Evolutionary conservation across 2,888 invertebrate genomes (phyloP).

Genomic region (Dorcus hopei): DNA sequence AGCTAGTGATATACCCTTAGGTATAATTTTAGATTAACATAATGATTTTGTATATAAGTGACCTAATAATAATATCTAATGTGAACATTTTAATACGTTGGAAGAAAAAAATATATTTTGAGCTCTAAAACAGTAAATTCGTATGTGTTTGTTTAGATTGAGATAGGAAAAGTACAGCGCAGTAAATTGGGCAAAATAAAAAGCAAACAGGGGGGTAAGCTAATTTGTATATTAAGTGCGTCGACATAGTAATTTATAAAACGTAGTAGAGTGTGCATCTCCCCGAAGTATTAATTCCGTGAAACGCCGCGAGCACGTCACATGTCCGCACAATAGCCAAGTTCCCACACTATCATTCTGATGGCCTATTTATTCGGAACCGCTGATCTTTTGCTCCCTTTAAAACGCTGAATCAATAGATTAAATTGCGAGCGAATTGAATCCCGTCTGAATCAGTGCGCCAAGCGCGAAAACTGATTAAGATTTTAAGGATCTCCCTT

Average conservation of each 20-base stretch:
- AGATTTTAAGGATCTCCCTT: slow-evolving; percentile 43
- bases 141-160: no score
- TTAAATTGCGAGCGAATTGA: slow-evolving; percentile 44
- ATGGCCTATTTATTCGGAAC: slow-evolving; percentile 46
- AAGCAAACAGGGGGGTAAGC: not conserved
- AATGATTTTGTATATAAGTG: no score
- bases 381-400: slow-evolving; percentile 48
- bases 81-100: no score
- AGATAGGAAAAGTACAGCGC: no score
- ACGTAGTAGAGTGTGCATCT: slow-evolving; percentile 8
- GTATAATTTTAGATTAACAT: no score
- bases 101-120: no score
- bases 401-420: slow-evolving; percentile 48
- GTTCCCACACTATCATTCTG: slow-evolving; percentile 48
- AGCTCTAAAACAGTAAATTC: no score
- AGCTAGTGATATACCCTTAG: no score
- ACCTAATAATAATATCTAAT: no score
- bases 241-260: slow-evolving; percentile 30
- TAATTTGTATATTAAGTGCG: slow-evolving; percentile 2
- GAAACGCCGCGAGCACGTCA: slow-evolving; percentile 40
- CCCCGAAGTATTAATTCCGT: slow-evolving; percentile 34
- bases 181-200: no score
- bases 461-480: slow-evolving; percentile 47
- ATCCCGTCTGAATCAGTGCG: slow-evolving; percentile 40
- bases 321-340: slow-evolving; percentile 44